These are phyloP conservation scores for Agapornis canus DNA, from an alignment of 2,797 vertebrate genomes.

Conservation along the genomic window DNA sequence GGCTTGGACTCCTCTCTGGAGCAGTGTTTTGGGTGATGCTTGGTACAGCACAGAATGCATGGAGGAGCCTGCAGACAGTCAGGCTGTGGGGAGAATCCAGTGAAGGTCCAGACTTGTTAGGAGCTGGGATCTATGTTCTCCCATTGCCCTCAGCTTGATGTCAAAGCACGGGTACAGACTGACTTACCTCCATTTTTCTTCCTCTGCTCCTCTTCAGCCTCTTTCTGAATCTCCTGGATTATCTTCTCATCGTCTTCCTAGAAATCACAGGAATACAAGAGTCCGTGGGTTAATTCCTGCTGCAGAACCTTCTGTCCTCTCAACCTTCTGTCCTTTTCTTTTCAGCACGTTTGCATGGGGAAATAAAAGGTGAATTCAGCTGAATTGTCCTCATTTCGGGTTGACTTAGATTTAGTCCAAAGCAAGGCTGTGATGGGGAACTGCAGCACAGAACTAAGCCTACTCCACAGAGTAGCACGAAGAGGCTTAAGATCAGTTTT, in stretches of 20 bases:
- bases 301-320: neutral
- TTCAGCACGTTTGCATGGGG: accelerated
- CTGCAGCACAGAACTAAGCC: neutral
- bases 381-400: neutral
- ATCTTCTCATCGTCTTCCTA: constrained; percentile 95
- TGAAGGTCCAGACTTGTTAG: neutral
- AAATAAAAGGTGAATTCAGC: neutral
- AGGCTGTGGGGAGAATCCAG: neutral
- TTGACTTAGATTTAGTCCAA: neutral
- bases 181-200: constrained; percentile 88
- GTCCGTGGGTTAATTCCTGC: neutral
- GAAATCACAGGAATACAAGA: neutral
- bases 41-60: neutral
- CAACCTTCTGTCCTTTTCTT: neutral
- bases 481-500: constrained; percentile 12
- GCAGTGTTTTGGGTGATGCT: neutral
- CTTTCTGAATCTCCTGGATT: constrained; percentile 94
- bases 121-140: neutral
- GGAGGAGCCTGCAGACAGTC: neutral
- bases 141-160: neutral
- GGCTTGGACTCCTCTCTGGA: neutral
- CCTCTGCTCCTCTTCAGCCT: constrained; percentile 91
- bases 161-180: neutral
- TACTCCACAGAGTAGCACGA: neutral
- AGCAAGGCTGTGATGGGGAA: neutral